Percentiles rank a stretch among this genome's conserved stretches.
Conservation (phyloP, 1,140 invertebrate genomes). For the Mizuhopecten yessoensis region DNA sequence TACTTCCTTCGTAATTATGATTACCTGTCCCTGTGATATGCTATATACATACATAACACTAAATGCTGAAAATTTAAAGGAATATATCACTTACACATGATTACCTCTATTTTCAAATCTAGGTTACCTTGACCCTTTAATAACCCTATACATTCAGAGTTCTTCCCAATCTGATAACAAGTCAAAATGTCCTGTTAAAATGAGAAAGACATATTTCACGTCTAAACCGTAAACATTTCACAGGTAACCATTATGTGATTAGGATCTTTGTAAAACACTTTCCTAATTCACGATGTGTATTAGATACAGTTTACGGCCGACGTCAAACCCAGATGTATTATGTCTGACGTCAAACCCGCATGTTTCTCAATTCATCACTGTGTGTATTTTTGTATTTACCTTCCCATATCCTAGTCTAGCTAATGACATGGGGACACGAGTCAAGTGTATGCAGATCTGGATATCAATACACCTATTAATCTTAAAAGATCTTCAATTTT, state of each 20-base stretch:
- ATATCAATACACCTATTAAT: conserved; percentile 12
- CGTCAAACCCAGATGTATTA: neutral
- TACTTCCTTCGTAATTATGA: neutral
- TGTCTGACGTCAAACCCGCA: neutral
- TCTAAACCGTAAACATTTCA: conserved; percentile 23
- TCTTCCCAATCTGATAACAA: neutral
- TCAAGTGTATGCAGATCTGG: neutral
- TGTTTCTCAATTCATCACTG: neutral
- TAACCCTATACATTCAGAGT: neutral
- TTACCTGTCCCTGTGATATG: conserved; percentile 29
- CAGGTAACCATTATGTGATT: neutral
- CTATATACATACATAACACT: neutral
- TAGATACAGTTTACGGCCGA: neutral
- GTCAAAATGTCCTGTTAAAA: conserved; percentile 2
- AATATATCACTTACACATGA: neutral
- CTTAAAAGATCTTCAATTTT: conserved; percentile 29
- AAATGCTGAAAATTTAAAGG: neutral
- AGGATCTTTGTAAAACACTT: neutral
- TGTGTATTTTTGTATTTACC: neutral
- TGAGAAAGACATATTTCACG: conserved; percentile 25
- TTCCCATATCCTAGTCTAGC: neutral
- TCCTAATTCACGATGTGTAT: neutral
- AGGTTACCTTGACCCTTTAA: conserved; percentile 32
- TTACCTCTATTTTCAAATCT: neutral
- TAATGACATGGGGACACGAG: neutral